Base-by-base conservation (phyloP, 1,140 invertebrate genomes). In the Zaprionus capensis region DNA sequence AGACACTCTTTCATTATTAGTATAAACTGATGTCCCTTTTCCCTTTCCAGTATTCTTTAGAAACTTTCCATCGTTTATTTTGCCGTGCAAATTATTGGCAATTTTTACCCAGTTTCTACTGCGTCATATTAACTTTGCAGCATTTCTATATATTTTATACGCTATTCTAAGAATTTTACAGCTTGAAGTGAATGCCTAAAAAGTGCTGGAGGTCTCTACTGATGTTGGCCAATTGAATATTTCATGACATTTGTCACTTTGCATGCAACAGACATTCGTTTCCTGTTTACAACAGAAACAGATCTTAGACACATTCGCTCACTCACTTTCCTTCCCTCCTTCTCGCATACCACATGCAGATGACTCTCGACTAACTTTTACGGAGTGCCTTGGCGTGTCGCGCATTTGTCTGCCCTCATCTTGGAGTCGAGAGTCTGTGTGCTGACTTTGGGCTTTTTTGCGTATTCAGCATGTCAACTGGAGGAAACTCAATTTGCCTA, bases 401-500 rank as follows among this genome's bases (percentile, higher is more conserved):
- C 84, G 84, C 51, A 73, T 77, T 79, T 76, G 12, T 20, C 71
- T 62, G 51, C 51, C 58, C 62, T 46, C 24, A 34, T 26, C 31
- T 26, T 12, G 41, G 6, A 17, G n/a, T 34, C 11, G 12, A 7
- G 17, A 28, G 5, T 69, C 38, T 34, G 22, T 26, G 20, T n/a
- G n/a, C 38, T 15, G 6, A 11, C 28, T 44, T 41, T 28, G 22
- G 22, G 22, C 14, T 73, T 76, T 86, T 82, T 69, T 78, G 70
- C 80, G 61, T 74, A 76, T 74, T 81, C 81, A 84, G 72, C 78
- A 90, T 90, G 85, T 90, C 81, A 84, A 85, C 85, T 83, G 85
- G 81, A 66, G 81, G 83, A 84, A 88, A 88, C 85, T 88, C 85
- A 88, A 88, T 88, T 88, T 88, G 85, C 81, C 79, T 88, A 88